Percentiles rank a stretch among this genome's conserved stretches.
These are phyloP conservation scores for Nomia melanderi DNA, from an alignment of 1,140 invertebrate genomes.

Conservation along the genomic window DNA sequence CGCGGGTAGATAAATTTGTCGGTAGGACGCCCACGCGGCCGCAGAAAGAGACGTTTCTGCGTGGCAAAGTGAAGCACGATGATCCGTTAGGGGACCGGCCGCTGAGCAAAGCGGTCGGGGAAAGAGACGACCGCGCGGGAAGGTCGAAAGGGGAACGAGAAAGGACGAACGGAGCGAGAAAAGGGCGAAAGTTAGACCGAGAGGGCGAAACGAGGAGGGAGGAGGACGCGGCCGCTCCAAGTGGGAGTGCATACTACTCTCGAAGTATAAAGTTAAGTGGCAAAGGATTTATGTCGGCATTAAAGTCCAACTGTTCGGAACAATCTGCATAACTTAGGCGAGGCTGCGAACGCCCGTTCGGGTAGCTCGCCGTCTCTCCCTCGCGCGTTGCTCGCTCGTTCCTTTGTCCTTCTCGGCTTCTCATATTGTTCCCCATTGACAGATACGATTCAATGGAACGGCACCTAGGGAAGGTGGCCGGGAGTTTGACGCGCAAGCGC, in stretches of 20 bases:
- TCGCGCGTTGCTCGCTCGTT: neutral
- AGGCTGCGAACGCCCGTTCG: slow-evolving; percentile 64
- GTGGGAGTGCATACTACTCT: slow-evolving; percentile 57
- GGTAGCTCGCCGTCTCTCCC: neutral
- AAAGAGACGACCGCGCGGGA: neutral
- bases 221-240: slow-evolving; percentile 47
- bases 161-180: neutral
- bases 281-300: slow-evolving; percentile 78
- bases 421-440: slow-evolving; percentile 74
- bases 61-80: neutral
- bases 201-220: neutral
- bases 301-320: slow-evolving; percentile 79
- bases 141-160: neutral
- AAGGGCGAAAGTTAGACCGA: neutral
- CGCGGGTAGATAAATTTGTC: slow-evolving; percentile 18
- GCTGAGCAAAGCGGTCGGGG: neutral
- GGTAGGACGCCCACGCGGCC: slow-evolving; percentile 35
- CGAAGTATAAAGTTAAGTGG: slow-evolving; percentile 78
- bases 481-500: slow-evolving; percentile 55
- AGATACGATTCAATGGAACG: slow-evolving; percentile 74
- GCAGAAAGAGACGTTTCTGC: slow-evolving; percentile 22
- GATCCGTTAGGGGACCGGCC: neutral
- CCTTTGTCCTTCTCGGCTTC: slow-evolving; percentile 43
- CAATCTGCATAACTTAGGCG: slow-evolving; percentile 78
- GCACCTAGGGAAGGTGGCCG: slow-evolving; percentile 45